Conservation (phyloP, 1,140 invertebrate genomes). For the Glomeris maerens region DNA sequence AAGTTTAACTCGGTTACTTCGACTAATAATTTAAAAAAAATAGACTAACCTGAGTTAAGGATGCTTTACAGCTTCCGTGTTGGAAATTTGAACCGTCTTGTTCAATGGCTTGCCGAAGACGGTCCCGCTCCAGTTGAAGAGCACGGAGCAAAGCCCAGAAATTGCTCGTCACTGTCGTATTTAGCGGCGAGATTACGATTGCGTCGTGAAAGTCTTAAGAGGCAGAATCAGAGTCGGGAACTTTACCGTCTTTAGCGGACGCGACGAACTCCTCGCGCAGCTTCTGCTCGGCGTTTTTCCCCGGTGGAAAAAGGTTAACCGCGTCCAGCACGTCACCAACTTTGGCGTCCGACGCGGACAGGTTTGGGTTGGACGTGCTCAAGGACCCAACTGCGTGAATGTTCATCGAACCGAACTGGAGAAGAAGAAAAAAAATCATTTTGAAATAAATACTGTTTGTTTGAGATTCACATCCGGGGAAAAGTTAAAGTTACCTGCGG, state of each 20-base stretch:
- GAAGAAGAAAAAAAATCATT: slow-evolving; percentile 9
- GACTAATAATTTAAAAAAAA: too few species aligned
- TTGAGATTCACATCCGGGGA: too few species aligned
- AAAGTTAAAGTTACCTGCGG: too few species aligned
- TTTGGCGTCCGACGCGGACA: slow-evolving; percentile 24
- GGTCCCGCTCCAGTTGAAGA: slow-evolving; percentile 45
- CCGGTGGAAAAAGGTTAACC: slow-evolving; percentile 25
- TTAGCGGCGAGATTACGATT: too few species aligned
- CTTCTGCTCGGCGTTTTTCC: slow-evolving; percentile 37
- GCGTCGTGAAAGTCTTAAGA: too few species aligned
- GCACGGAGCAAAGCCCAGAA: slow-evolving; percentile 37
- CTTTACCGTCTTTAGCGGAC: slow-evolving; percentile 50
- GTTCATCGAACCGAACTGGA: slow-evolving; percentile 8
- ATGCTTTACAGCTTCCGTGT: too few species aligned
- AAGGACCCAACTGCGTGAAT: slow-evolving; percentile 17
- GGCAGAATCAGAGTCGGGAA: too few species aligned
- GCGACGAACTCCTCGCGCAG: slow-evolving; percentile 48
- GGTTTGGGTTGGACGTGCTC: slow-evolving; percentile 35
- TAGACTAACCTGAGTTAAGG: too few species aligned
- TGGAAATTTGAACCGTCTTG: too few species aligned
- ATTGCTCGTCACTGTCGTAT: slow-evolving; percentile 36
- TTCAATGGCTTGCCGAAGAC: slow-evolving; percentile 40
- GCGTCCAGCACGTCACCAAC: slow-evolving; percentile 1
- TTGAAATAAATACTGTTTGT: too few species aligned
- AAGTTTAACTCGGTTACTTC: too few species aligned